Evolutionary conservation across 2,888 invertebrate species (phyloP), one percentile per base, ranked within the genome.

Genomic region (Hecatera dysodea): DNA sequence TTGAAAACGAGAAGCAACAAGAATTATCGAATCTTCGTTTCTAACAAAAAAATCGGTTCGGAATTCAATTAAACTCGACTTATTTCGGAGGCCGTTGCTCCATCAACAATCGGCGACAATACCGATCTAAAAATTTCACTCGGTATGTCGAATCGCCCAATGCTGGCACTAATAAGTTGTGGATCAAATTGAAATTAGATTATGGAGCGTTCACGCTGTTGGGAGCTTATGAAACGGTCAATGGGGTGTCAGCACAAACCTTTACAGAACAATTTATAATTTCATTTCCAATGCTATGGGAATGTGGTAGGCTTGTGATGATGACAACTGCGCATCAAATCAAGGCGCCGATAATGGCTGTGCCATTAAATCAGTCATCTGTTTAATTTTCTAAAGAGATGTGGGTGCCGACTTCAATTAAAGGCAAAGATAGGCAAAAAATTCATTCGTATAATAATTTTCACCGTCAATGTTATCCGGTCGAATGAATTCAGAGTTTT

Each of bases 131-230:
- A 89, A 90, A 91, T 91, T 91, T 92, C 91, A 92, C 91, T 91
- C 74, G 72, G 84, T 92, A 92, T 91, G 83, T 89, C 93, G 92
- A 94, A 95, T 93, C 90, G 90, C 78, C 91, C 87, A 93, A 92
- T 92, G 88, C 87, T 87, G 86, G 86, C 88, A 83, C 89, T 93
- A 93, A 93, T 94, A 93, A 93, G 89, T 89, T 89, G 88, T 90
- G 89, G 90, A 92, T 90, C 90, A 91, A 93, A 92, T 94, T 92
- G 91, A 95, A 95, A 96, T 95, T 95, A 93, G 93, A 96, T 96
- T 95, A 95, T 89, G 81, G 88, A 84, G 81, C 80, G 90, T 94
- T 95, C 95, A 95, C 93, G 95, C 90, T 86, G 90, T 94, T 93
- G 88, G 84, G 87, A 92, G 83, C 90, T 94, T 90, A 94, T 94